Evolutionary conservation across 1,140 invertebrate genomes (phyloP).

Genomic region (Sinonovacula constricta): DNA sequence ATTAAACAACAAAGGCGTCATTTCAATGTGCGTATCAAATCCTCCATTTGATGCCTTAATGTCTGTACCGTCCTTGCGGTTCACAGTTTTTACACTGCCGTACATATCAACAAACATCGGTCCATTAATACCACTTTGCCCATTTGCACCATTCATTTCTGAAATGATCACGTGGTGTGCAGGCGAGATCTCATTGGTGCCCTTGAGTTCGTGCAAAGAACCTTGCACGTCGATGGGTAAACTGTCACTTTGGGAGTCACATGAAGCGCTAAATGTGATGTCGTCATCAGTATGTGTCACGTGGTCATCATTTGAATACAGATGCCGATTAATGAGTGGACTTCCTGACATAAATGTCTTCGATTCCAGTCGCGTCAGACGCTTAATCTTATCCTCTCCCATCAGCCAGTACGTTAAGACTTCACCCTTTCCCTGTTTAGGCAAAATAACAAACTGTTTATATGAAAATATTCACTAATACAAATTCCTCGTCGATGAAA

Average conservation of each 20-base stretch:
- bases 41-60: not conserved
- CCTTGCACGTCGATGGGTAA: not conserved
- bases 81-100: not conserved
- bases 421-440: slow-evolving; percentile 87
- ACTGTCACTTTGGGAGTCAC: not conserved
- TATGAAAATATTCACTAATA: no score
- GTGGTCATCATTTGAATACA: no score
- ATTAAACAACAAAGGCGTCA: not conserved
- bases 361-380: slow-evolving; percentile 51
- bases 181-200: not conserved
- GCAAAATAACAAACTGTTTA: no score
- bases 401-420: slow-evolving; percentile 92
- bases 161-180: not conserved
- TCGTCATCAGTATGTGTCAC: not conserved
- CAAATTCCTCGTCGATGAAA: no score
- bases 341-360: not conserved
- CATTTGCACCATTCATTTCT: not conserved
- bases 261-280: not conserved
- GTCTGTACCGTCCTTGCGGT: not conserved
- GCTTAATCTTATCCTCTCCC: slow-evolving; percentile 83
- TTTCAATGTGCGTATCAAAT: not conserved
- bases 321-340: not conserved
- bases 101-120: not conserved
- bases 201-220: not conserved
- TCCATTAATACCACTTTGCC: not conserved